These are phyloP conservation scores for Erannis defoliaria DNA, from an alignment of 2,888 invertebrate species.

Conservation along the genomic window DNA sequence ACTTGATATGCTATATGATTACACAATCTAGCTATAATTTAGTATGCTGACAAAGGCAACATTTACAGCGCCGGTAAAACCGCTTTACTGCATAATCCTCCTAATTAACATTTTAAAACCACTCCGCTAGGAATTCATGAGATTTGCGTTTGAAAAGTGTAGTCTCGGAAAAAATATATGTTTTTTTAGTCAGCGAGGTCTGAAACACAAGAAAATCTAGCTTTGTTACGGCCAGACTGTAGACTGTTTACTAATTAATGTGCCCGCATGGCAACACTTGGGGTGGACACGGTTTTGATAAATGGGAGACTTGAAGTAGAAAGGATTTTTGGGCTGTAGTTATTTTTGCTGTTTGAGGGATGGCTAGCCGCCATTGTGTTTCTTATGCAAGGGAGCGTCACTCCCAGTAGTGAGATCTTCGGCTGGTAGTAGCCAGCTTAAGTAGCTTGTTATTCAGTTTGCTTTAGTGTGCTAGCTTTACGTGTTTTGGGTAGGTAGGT, in stretches of 20 bases:
- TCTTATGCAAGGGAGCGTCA: too few species aligned
- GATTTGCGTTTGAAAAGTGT: constrained; percentile 57
- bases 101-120: constrained; percentile 57
- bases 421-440: too few species aligned
- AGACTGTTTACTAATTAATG: constrained; percentile 83
- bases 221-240: constrained; percentile 74
- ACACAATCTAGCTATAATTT: constrained; percentile 4
- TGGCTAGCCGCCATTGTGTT: too few species aligned
- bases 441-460: too few species aligned
- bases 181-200: constrained; percentile 49
- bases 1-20: neutral
- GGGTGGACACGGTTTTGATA: constrained; percentile 50
- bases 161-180: constrained; percentile 55
- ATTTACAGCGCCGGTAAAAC: constrained; percentile 14
- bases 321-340: neutral
- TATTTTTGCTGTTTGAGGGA: neutral
- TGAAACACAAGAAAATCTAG: constrained; percentile 67
- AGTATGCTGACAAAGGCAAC: constrained; percentile 11
- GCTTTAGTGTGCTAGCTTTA: too few species aligned
- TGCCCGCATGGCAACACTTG: constrained; percentile 74
- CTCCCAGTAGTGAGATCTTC: too few species aligned
- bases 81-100: constrained; percentile 45
- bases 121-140: constrained; percentile 54
- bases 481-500: too few species aligned
- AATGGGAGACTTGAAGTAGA: neutral